These are phyloP conservation scores for Atlantisia rogersi DNA, from an alignment of 2,113 vertebrate species.

Conservation along the genomic window DNA sequence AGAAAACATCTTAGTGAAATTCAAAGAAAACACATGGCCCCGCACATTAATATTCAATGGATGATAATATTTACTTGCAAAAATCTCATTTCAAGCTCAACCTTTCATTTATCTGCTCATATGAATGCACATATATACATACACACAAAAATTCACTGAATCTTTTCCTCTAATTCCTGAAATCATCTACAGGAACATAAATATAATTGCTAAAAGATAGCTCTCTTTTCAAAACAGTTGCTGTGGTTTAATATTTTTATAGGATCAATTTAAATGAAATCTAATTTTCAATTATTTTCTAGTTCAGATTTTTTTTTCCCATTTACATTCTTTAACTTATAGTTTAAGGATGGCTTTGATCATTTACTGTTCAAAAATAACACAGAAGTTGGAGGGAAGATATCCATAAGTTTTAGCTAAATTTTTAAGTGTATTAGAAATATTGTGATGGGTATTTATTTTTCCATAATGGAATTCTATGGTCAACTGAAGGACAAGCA, in stretches of 20 bases:
- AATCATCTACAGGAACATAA: background rate
- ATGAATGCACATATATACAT: background rate
- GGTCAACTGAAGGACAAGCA: background rate
- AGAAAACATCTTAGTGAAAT: background rate
- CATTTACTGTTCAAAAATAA: background rate
- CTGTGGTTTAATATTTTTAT: background rate
- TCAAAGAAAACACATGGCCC: background rate
- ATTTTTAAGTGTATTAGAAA: background rate
- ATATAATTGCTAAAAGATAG: background rate
- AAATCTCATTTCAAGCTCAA: background rate
- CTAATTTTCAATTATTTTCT: background rate
- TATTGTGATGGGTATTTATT: background rate
- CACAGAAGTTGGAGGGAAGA: background rate
- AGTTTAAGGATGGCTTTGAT: background rate
- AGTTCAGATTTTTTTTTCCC: background rate
- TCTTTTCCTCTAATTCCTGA: background rate
- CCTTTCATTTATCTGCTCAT: background rate
- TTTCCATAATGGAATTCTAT: background rate
- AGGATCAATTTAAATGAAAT: background rate
- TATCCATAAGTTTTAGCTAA: background rate
- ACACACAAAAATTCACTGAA: background rate
- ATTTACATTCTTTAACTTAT: background rate
- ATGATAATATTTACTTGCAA: slow-evolving; percentile 8
- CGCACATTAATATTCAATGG: background rate
- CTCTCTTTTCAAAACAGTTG: background rate